Conservation (phyloP, 2,113 vertebrate species). For the Desmodus rotundus region DNA sequence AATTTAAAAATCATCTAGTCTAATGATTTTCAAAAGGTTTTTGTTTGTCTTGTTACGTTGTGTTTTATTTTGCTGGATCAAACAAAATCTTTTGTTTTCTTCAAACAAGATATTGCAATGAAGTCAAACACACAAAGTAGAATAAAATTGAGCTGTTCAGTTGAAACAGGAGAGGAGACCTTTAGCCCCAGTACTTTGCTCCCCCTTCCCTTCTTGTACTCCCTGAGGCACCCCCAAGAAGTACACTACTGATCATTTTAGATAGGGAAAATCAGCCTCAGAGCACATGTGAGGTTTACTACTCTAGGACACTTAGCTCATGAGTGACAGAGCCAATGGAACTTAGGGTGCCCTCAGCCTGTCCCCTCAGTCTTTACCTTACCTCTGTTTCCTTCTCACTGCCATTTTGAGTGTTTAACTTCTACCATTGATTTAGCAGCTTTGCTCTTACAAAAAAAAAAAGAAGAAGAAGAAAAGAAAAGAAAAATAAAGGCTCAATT, state of each 20-base stretch:
- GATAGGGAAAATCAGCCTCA: neutral
- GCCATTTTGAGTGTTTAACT: neutral
- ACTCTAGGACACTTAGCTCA: neutral
- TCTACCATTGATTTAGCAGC: neutral
- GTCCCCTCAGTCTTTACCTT: neutral
- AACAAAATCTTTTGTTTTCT: neutral
- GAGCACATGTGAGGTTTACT: neutral
- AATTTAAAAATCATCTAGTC: neutral
- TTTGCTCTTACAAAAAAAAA: neutral
- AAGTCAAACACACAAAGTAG: neutral
- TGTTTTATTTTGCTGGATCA: neutral
- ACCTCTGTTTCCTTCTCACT: neutral
- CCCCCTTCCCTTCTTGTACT: neutral
- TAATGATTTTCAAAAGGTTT: neutral
- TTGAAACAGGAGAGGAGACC: neutral
- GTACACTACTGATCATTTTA: neutral
- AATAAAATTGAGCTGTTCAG: neutral
- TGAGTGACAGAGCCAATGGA: neutral
- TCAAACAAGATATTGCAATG: neutral
- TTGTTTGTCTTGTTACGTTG: neutral
- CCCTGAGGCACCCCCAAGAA: neutral
- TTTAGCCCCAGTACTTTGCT: neutral
- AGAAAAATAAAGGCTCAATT: neutral
- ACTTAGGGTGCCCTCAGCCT: fast-evolving
- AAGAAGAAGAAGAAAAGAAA: neutral